Percentiles rank a stretch among this genome's conserved stretches.
phyloP scores from a whole-genome alignment of 2,113 vertebrate species.

The Columba janthina region DNA sequence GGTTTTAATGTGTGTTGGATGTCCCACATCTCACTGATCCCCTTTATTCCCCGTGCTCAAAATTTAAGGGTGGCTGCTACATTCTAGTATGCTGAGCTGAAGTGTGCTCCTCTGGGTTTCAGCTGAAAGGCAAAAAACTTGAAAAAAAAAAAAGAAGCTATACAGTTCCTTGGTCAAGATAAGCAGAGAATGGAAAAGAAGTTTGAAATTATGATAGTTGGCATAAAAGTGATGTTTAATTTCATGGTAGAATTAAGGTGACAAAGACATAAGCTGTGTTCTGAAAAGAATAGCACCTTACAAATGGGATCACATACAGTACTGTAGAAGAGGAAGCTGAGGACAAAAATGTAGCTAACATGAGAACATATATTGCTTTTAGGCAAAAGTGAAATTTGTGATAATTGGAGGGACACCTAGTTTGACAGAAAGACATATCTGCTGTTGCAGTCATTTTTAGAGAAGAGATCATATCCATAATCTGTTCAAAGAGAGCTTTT shows the following conservation, averaged over 20 bases:
- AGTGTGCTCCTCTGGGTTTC: not conserved
- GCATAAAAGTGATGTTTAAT: not conserved
- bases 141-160: not conserved
- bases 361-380: not conserved
- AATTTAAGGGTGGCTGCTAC: not conserved
- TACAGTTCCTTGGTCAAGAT: not conserved
- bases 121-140: not conserved
- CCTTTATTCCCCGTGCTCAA: fast-evolving
- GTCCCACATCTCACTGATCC: too few species aligned
- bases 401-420: not conserved
- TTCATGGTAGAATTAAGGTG: not conserved
- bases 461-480: not conserved
- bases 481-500: not conserved
- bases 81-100: not conserved
- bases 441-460: not conserved
- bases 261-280: not conserved
- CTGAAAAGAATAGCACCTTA: not conserved
- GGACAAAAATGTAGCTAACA: not conserved
- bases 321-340: not conserved
- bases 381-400: not conserved
- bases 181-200: not conserved
- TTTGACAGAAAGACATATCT: not conserved
- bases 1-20: not conserved
- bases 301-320: not conserved
- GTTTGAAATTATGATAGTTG: not conserved